Evolutionary conservation across 1,140 invertebrate species (phyloP), one percentile per base, ranked within the genome.

Genomic region (Neodiprion virginianus): DNA sequence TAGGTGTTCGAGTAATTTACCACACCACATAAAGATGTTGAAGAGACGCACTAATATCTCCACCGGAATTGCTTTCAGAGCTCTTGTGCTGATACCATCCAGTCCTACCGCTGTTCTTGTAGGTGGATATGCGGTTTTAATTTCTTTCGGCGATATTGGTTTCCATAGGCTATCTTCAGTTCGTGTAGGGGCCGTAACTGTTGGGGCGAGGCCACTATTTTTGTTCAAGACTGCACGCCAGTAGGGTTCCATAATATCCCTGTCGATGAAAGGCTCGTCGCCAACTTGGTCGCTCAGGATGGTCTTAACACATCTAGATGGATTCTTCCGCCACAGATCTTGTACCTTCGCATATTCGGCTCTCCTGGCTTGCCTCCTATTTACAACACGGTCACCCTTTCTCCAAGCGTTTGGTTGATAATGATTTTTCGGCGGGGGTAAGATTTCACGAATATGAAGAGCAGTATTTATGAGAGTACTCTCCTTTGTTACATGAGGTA

Each of bases 341-440:
- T 80, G 79, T 0, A 71, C 53, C 9, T 21, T 66, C 0, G 73
- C 75, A 49, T 78, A 80, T 48, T 78, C 79, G 0, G 50, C 72
- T 2, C 73, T 48, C 9, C 75, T n/a, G 1, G 17, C 17, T 17
- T 17, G 17, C 17, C 17, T 17, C 17, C 17, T 17, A 48, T 23
- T 69, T 53, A 67, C 71, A 7, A 23, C 0, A 4, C 8, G 10
- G 0, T n/a, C 17, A 5, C 9, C 9, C 12, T 40, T 40, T 8
- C 21, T 14, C 1, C 17, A 12, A n/a, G 1, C 14, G 9, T 48
- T 17, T 14, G 48, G 14, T 49, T 17, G 17, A 17, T 21, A 17
- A 5, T 14, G 48, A 8, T 40, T 17, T 40, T 67, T 47, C 17
- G 17, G 17, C 47, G 49, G 49, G 12, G 50, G 71, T 5, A 75